Conservation (phyloP, 2,797 vertebrate genomes). For the Perdix hodgsoniae region DNA sequence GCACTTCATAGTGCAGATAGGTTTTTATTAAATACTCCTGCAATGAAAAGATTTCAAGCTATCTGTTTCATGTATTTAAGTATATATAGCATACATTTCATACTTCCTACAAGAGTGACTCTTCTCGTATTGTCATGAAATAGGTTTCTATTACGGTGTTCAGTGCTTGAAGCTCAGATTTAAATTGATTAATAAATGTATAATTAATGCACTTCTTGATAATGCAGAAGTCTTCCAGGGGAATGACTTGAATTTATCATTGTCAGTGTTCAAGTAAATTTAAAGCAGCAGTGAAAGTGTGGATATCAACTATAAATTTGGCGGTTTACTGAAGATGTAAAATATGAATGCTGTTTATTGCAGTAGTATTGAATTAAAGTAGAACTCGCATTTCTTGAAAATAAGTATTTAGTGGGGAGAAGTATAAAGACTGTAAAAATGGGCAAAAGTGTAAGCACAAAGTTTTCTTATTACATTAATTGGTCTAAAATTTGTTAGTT, state of each 20-base stretch:
- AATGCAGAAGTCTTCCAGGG: not conserved
- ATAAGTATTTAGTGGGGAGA: not conserved
- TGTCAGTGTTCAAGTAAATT: not conserved
- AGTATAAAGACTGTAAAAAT: not conserved
- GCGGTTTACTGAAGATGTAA: not conserved
- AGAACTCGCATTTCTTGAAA: not conserved
- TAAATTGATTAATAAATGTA: not conserved
- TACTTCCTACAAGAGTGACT: not conserved
- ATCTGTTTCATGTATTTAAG: not conserved
- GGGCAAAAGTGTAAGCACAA: not conserved
- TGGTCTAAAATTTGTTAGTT: not conserved
- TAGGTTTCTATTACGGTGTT: not conserved
- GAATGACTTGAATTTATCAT: not conserved
- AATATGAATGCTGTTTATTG: rapidly evolving
- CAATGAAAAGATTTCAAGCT: not conserved
- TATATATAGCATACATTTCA: not conserved
- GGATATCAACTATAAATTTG: not conserved
- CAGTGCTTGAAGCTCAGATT: not conserved
- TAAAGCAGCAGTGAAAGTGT: not conserved
- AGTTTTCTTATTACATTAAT: not conserved
- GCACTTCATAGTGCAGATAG: not conserved
- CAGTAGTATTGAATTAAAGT: not conserved
- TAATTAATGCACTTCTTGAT: not conserved
- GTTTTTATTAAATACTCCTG: not conserved
- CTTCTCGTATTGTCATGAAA: not conserved